Conservation (phyloP, 1,140 invertebrate genomes). For the Drosophila obscura region DNA sequence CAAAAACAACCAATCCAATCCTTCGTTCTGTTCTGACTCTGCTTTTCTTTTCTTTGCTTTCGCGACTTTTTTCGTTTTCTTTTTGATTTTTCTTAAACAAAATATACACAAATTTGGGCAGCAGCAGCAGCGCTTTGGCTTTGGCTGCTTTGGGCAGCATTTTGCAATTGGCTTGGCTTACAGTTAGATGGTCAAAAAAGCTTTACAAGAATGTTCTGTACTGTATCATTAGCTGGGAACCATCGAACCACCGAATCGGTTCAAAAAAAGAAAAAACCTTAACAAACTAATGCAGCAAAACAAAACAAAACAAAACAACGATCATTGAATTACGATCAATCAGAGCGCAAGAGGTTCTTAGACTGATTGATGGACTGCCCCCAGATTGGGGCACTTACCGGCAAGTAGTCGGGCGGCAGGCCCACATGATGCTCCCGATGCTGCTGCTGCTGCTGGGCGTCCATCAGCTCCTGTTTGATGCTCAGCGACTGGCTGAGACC, state of each 20-base stretch:
- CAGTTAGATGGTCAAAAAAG: slow-evolving; percentile 41
- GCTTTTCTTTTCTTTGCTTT: too few species aligned
- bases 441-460: slow-evolving; percentile 79
- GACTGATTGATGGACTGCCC: background rate
- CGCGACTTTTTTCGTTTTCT: slow-evolving; percentile 22
- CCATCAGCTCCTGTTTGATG: slow-evolving; percentile 87
- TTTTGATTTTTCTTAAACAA: slow-evolving; percentile 50
- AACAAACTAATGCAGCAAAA: slow-evolving; percentile 72
- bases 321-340: slow-evolving; percentile 25
- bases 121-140: slow-evolving; percentile 23
- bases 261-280: slow-evolving; percentile 84
- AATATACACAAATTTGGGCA: slow-evolving; percentile 13
- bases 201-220: slow-evolving; percentile 49
- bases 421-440: slow-evolving; percentile 81
- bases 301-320: slow-evolving; percentile 26
- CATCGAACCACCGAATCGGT: slow-evolving; percentile 82
- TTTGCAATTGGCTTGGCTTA: slow-evolving; percentile 75
- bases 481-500: slow-evolving; percentile 85
- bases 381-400: slow-evolving; percentile 82
- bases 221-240: slow-evolving; percentile 55
- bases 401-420: slow-evolving; percentile 78
- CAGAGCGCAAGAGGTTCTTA: slow-evolving; percentile 3
- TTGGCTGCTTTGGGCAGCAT: slow-evolving; percentile 59
- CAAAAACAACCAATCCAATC: slow-evolving; percentile 73
- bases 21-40: slow-evolving; percentile 67